phyloP scores from a whole-genome alignment of 2,797 vertebrate species.

The Enteromius afrohamiltoni region DNA sequence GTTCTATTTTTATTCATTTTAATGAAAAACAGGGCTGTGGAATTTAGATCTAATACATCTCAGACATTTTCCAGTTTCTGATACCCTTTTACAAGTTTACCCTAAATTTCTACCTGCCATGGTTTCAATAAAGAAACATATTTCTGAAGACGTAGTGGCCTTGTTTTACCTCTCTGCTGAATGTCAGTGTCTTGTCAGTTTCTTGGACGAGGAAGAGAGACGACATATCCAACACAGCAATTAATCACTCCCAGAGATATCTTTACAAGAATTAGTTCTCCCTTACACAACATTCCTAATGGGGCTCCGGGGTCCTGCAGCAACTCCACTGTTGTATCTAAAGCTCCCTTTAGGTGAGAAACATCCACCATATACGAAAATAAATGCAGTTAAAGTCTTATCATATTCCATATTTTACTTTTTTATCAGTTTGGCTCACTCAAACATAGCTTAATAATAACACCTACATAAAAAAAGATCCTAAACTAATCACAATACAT shows the following conservation, averaged over 20 bases:
- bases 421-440: neutral
- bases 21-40: neutral
- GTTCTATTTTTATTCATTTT: neutral
- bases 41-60: neutral
- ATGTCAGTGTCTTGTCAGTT: conserved; percentile 51
- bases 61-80: neutral
- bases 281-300: conserved; percentile 47
- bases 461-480: neutral
- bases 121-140: conserved; percentile 45
- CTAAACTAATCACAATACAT: neutral
- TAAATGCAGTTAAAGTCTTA: neutral
- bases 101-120: conserved; percentile 39
- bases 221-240: conserved; percentile 42
- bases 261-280: conserved; percentile 58
- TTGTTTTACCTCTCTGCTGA: conserved; percentile 57
- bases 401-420: neutral
- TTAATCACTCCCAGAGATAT: conserved; percentile 61
- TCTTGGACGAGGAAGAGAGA: conserved; percentile 61
- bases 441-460: neutral
- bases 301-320: neutral
- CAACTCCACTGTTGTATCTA: neutral
- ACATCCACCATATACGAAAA: neutral
- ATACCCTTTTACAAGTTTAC: conserved; percentile 22
- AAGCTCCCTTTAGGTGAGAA: neutral
- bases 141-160: conserved; percentile 55